Evolutionary conservation across 2,797 vertebrate genomes (phyloP).

Genomic region (Chiroxiphia lanceolata): DNA sequence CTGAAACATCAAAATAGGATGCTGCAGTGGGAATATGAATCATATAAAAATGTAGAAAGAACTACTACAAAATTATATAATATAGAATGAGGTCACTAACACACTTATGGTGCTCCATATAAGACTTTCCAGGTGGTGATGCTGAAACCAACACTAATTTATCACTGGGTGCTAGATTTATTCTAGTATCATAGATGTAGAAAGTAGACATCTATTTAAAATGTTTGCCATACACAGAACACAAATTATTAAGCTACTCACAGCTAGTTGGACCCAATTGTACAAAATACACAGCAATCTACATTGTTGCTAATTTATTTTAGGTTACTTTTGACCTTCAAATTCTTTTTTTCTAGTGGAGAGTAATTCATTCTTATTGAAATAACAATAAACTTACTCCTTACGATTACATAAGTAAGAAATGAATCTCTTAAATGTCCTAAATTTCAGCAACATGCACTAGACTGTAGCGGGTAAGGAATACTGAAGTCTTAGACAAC

Average conservation of each 20-base stretch:
- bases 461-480: not conserved
- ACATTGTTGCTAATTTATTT: not conserved
- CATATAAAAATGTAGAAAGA: not conserved
- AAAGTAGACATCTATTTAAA: not conserved
- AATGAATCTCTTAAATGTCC: not conserved
- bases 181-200: not conserved
- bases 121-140: not conserved
- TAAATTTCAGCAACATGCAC: not conserved
- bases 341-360: not conserved
- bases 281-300: not conserved
- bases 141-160: not conserved
- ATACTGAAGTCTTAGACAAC: not conserved
- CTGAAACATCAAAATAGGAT: not conserved
- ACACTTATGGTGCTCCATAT: not conserved
- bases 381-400: not conserved
- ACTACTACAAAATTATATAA: not conserved
- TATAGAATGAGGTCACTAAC: not conserved
- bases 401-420: not conserved
- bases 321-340: not conserved
- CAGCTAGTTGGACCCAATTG: not conserved
- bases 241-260: not conserved
- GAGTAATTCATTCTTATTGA: not conserved
- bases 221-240: not conserved
- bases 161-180: not conserved
- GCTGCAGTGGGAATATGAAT: not conserved